Base-by-base conservation (phyloP, 2,797 vertebrate genomes). In the Danio aesculapii region DNA sequence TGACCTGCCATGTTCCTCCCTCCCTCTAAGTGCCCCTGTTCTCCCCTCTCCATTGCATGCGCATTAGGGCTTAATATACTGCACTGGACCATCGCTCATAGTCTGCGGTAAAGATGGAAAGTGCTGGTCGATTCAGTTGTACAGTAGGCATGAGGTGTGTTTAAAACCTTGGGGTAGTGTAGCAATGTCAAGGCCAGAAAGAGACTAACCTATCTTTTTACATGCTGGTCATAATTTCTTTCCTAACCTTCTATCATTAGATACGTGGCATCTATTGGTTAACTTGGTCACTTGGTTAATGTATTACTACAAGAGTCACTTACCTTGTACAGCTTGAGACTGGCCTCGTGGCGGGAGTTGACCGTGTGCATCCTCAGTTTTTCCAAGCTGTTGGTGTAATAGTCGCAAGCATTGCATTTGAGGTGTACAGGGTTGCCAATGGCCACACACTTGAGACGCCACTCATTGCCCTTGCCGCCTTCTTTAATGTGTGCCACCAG, bases 401-500 rank as follows among this genome's bases (percentile, higher is more conserved):
- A 99, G 94, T 99, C 98, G 0, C 98, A 99, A 11, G 98, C 98
- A 0, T 99, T 99, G 94, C 98, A 99, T 86, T 99, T 99, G 87
- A 99, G 94, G 89, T 99, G 98, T 87, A 99, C 97, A 0, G 98
- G 98, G 86, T 99, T 99, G 86, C 98, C 98, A 41, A 99, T 99
- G 91, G 98, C 98, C 88, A 99, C 97, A 0, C 98, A 99, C 90
- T 99, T 99, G 83, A 99, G 95, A 75, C 97, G 95, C 98, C 98
- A 99, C 85, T 99, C 97, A 0, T 99, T 99, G 93, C 97, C 96
- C 91, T 99, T 98, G 85, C 98, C 98, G 0, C 98, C 98, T 91
- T 99, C 98, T 92, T 99, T 98, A 94, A 99, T 99, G 90, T 99
- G 98, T 49, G 98, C 98, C 75, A 99, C 97, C 85, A 99, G 96